A percentile compares a stretch with the other conserved stretches of the same genome.
These are phyloP conservation scores for Peromyscus leucopus DNA, from an alignment of 2,113 vertebrate species.

Conservation along the genomic window DNA sequence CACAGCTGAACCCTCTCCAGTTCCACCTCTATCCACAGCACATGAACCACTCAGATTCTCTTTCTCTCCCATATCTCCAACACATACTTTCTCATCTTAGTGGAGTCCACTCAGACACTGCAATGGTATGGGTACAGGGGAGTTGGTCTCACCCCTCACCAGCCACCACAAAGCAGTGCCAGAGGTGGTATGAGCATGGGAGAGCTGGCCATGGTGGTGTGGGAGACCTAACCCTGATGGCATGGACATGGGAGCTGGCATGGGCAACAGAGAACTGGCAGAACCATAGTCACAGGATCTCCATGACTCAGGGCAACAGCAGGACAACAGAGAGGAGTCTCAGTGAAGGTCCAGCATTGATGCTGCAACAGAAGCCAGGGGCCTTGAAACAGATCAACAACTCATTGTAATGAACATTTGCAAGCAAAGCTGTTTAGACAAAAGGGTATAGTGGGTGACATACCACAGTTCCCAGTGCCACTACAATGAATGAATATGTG, in stretches of 20 bases:
- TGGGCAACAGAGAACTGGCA: not conserved
- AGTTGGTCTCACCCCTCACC: too few species aligned
- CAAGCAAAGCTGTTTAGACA: not conserved
- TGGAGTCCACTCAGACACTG: not conserved
- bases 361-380: not conserved
- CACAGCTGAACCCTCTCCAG: too few species aligned
- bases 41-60: not conserved
- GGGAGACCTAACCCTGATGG: not conserved
- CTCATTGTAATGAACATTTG: not conserved
- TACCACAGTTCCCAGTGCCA: too few species aligned
- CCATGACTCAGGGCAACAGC: not conserved
- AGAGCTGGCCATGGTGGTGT: too few species aligned
- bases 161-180: too few species aligned
- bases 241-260: too few species aligned
- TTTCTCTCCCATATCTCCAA: not conserved
- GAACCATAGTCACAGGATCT: not conserved
- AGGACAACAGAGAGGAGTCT: not conserved
- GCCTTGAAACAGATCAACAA: not conserved
- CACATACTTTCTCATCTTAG: not conserved
- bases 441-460: not conserved
- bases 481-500: not conserved
- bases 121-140: not conserved
- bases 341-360: not conserved
- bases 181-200: too few species aligned
- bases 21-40: too few species aligned